phyloP scores from a whole-genome alignment of 2,888 invertebrate genomes.

The Pterostichus madidus region DNA sequence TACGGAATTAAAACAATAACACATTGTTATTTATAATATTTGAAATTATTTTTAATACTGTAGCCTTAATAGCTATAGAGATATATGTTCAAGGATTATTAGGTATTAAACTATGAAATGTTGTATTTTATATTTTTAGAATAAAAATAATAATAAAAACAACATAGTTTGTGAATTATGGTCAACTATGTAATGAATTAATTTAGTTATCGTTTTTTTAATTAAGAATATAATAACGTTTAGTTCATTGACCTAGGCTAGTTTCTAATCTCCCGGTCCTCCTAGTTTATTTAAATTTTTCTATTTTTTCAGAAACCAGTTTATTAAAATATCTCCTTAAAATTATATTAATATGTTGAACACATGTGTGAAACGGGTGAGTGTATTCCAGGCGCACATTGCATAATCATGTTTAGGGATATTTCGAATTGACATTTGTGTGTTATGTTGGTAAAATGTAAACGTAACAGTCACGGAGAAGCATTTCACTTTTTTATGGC shows the following conservation, averaged over 20 bases:
- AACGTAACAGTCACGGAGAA: constrained; percentile 52
- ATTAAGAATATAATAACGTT: constrained; percentile 47
- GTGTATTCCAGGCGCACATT: constrained; percentile 24
- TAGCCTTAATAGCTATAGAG: constrained; percentile 8
- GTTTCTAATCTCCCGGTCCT: constrained; percentile 60
- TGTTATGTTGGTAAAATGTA: constrained; percentile 47
- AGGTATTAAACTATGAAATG: constrained; percentile 44
- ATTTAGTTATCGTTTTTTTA: constrained; percentile 29
- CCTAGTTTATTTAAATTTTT: constrained; percentile 32
- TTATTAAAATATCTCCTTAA: constrained; percentile 30
- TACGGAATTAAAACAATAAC: constrained; percentile 36
- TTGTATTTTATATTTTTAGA: constrained; percentile 41
- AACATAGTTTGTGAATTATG: background rate
- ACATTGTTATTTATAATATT: constrained; percentile 35
- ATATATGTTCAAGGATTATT: constrained; percentile 54
- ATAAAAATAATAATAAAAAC: constrained; percentile 15
- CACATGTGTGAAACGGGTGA: background rate
- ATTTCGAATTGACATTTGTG: constrained; percentile 45
- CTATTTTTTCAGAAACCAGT: constrained; percentile 48
- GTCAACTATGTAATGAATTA: constrained; percentile 1
- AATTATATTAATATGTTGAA: background rate
- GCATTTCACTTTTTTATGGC: constrained; percentile 65
- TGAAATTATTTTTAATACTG: constrained; percentile 53
- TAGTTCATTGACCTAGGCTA: constrained; percentile 54
- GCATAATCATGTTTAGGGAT: constrained; percentile 49